These are phyloP conservation scores for Oncorhynchus nerka DNA, from an alignment of 2,113 vertebrate species.

Conservation along the genomic window DNA sequence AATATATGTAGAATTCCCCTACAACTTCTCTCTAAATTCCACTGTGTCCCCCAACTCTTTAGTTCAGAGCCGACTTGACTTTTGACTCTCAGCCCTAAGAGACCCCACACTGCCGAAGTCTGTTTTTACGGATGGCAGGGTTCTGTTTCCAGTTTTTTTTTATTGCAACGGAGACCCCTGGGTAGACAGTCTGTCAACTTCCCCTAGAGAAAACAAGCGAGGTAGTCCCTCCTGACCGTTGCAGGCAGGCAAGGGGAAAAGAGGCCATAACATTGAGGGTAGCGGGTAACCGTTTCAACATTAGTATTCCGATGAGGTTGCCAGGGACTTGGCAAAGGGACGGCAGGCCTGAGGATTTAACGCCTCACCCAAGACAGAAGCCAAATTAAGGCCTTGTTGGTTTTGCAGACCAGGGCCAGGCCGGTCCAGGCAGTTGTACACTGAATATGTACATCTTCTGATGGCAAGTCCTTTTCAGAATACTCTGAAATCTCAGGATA, in stretches of 20 bases:
- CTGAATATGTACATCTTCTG: too few relatives aligned
- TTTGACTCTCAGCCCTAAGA: not conserved
- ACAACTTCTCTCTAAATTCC: not conserved
- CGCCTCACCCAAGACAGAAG: conserved; percentile 42
- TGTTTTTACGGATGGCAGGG: conserved; percentile 29
- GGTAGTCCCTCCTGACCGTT: conserved; percentile 32
- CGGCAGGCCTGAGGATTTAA: conserved; percentile 44
- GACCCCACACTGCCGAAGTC: conserved; percentile 2
- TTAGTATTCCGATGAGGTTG: conserved; percentile 66
- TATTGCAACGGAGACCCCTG: conserved; percentile 39
- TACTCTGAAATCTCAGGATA: not conserved
- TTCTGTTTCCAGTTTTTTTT: conserved; percentile 51
- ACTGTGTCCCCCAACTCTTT: not conserved
- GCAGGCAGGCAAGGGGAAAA: conserved; percentile 7
- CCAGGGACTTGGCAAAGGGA: conserved; percentile 33
- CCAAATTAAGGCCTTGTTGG: conserved; percentile 30
- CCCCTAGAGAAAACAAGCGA: conserved; percentile 35
- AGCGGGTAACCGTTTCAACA: conserved; percentile 53
- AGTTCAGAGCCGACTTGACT: not conserved
- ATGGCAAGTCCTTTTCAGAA: not conserved
- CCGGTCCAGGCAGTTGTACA: conserved; percentile 7
- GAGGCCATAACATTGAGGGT: not conserved
- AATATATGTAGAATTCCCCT: not conserved
- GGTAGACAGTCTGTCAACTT: conserved; percentile 51
- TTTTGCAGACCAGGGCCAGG: conserved; percentile 13